These are phyloP conservation scores for Mustela erminea DNA, from an alignment of 2,797 vertebrate species.

Conservation along the genomic window DNA sequence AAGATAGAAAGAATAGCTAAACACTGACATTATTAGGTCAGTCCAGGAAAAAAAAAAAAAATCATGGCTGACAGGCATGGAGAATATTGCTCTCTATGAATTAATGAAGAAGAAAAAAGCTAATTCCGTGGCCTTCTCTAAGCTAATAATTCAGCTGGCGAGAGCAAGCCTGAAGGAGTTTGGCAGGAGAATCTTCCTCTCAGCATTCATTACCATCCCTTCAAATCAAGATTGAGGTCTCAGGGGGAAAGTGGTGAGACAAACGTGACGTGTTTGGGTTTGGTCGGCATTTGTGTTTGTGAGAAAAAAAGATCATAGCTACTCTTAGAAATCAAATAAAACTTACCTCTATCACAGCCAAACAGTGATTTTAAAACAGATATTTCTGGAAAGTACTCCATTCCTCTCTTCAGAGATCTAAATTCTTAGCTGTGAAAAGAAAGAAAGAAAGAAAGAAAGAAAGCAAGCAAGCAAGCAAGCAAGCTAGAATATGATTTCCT, in stretches of 20 bases:
- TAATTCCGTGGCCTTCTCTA: neutral
- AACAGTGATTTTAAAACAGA: neutral
- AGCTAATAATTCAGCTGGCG: slow-evolving; percentile 59
- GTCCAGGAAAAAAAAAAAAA: neutral
- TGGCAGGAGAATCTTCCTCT: slow-evolving; percentile 39
- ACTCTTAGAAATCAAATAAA: neutral
- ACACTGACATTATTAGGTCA: slow-evolving; percentile 65
- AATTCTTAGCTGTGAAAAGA: neutral
- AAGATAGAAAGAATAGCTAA: slow-evolving; percentile 47
- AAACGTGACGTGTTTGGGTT: neutral
- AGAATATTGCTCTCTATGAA: slow-evolving; percentile 20
- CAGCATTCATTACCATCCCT: slow-evolving; percentile 1
- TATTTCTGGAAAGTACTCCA: neutral
- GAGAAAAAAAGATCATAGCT: neutral
- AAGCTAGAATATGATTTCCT: neutral
- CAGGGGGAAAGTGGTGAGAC: neutral
- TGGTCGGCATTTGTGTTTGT: neutral
- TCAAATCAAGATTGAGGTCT: neutral
- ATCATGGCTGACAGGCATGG: neutral
- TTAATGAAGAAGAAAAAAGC: slow-evolving; percentile 47
- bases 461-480: no score
- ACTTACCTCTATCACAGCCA: neutral
- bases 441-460: neutral
- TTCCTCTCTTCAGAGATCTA: neutral
- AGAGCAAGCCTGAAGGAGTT: neutral